A percentile compares a stretch with the other conserved stretches of the same genome.
Evolutionary conservation across 2,113 vertebrate genomes (phyloP).

Genomic region (Alaudala cheleensis): DNA sequence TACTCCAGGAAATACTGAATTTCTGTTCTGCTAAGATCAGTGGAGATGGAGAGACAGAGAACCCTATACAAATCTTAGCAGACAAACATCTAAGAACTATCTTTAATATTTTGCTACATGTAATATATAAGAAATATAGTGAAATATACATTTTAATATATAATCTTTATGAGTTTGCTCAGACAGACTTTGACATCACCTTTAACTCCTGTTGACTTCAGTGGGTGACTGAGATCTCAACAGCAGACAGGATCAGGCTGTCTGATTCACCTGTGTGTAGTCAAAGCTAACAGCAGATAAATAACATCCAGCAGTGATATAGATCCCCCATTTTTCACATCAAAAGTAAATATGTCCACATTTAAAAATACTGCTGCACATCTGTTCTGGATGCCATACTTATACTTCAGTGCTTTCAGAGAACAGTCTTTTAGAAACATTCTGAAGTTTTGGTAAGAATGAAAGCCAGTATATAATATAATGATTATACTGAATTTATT

Average conservation of each 20-base stretch:
- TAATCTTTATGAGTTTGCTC: background rate
- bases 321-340: background rate
- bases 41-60: background rate
- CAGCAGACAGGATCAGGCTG: background rate
- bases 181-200: background rate
- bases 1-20: background rate
- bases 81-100: background rate
- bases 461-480: background rate
- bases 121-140: background rate
- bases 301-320: background rate
- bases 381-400: background rate
- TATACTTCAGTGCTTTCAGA: background rate
- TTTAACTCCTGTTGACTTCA: background rate
- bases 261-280: background rate
- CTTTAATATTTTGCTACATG: background rate
- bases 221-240: background rate
- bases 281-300: background rate
- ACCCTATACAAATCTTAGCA: background rate
- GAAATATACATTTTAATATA: background rate
- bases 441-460: background rate
- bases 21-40: background rate
- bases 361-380: background rate
- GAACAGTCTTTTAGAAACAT: background rate
- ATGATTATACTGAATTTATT: background rate
- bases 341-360: background rate